A percentile compares a stretch with the other conserved stretches of the same genome.
phyloP scores from a whole-genome alignment of 2,888 invertebrate genomes.

The Stegana nigrithorax region DNA sequence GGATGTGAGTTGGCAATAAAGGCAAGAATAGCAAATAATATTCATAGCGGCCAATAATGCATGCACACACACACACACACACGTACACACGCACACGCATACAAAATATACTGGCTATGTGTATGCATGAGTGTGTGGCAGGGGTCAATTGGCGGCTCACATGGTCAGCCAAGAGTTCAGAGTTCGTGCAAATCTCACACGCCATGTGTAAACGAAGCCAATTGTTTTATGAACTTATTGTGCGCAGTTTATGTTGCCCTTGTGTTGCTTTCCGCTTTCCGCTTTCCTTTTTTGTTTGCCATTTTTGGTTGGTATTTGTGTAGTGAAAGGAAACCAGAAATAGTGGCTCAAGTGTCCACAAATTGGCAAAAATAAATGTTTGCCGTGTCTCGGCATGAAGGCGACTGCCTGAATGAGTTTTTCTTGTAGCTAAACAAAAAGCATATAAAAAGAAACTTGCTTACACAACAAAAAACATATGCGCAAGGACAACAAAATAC shows the following conservation, averaged over 20 bases:
- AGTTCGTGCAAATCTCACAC: constrained; percentile 54
- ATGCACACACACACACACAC: constrained; percentile 28
- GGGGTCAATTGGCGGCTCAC: too few relatives aligned
- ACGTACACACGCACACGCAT: constrained; percentile 4
- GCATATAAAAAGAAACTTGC: background rate
- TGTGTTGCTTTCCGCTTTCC: background rate
- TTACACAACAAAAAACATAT: background rate
- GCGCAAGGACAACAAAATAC: background rate
- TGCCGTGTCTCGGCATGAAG: too few relatives aligned
- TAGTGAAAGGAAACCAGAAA: constrained; percentile 30
- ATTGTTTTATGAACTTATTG: constrained; percentile 60
- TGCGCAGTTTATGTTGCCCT: constrained; percentile 40
- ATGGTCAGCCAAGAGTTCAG: constrained; percentile 27
- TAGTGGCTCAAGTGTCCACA: constrained; percentile 30
- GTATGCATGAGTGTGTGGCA: background rate
- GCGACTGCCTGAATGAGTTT: background rate
- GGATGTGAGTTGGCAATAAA: too few relatives aligned
- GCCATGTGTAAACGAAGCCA: constrained; percentile 57
- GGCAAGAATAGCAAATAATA: too few relatives aligned
- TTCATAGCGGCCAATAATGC: too few relatives aligned
- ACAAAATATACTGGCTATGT: constrained; percentile 9
- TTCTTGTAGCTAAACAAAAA: background rate
- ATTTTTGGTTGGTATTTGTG: background rate
- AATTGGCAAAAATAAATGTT: constrained; percentile 9
- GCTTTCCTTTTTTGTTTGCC: constrained; percentile 13